phyloP scores from a whole-genome alignment of 2,888 invertebrate genomes.

The Alloplasta piceator region DNA sequence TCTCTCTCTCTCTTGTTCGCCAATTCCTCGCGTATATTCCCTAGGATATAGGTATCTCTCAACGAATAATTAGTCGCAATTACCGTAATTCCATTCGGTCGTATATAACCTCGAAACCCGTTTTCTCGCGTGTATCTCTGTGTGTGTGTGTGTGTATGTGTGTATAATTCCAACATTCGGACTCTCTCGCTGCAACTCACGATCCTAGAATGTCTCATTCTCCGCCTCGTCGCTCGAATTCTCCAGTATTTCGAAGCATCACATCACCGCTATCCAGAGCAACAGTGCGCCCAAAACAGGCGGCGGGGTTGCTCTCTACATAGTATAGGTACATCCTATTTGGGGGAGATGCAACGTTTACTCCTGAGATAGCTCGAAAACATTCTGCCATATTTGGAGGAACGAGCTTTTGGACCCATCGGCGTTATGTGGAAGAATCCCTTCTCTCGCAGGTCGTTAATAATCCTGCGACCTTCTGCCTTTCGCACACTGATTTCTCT shows the following conservation, averaged over 20 bases:
- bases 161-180: conserved; percentile 31
- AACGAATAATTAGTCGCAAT: conserved; percentile 66
- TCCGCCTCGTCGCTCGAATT: conserved; percentile 61
- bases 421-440: too few species aligned
- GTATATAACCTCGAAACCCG: conserved; percentile 7
- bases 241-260: conserved; percentile 48
- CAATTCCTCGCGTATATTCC: not conserved
- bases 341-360: too few species aligned
- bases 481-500: too few species aligned
- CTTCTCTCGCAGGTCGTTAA: too few species aligned
- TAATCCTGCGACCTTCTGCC: too few species aligned
- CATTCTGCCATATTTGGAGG: conserved; percentile 58
- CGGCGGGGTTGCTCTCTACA: not conserved
- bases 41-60: conserved; percentile 19
- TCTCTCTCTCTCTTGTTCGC: not conserved
- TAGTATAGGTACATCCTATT: too few species aligned
- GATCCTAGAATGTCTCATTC: conserved; percentile 63
- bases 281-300: conserved; percentile 19
- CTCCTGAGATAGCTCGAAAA: conserved; percentile 41
- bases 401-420: conserved; percentile 7
- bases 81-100: conserved; percentile 64
- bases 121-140: not conserved
- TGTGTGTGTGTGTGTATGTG: conserved; percentile 1
- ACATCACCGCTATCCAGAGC: conserved; percentile 15
- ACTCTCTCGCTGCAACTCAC: conserved; percentile 38